phyloP scores from a whole-genome alignment of 2,888 invertebrate species.

The Polydrusus pterygomalis region DNA sequence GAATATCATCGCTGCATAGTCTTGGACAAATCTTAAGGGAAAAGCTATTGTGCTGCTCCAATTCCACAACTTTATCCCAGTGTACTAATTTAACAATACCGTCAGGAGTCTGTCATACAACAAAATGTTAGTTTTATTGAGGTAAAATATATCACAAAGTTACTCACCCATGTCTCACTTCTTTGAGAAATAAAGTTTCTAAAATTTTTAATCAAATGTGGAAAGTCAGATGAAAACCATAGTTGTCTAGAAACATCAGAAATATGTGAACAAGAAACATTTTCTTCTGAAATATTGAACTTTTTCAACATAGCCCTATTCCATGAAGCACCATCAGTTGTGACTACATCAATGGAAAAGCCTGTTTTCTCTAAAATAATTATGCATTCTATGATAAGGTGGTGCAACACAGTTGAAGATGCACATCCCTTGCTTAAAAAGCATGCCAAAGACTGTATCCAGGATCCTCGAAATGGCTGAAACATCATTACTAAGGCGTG shows the following conservation, averaged over 20 bases:
- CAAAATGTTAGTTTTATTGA: background rate
- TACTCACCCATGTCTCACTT: background rate
- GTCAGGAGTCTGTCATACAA: slow-evolving; percentile 30
- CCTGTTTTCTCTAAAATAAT: slow-evolving; percentile 52
- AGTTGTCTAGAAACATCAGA: slow-evolving; percentile 41
- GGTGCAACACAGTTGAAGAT: background rate
- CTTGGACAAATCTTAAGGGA: slow-evolving; percentile 28
- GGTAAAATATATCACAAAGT: background rate
- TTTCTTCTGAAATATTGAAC: slow-evolving; percentile 39
- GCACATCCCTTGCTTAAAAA: slow-evolving; percentile 6
- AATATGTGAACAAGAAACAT: slow-evolving; percentile 44
- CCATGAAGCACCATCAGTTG: slow-evolving; percentile 54
- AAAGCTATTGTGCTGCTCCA: slow-evolving; percentile 16
- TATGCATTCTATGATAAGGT: slow-evolving; percentile 40
- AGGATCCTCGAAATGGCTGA: background rate
- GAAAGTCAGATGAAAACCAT: slow-evolving; percentile 52
- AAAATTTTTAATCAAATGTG: slow-evolving; percentile 16
- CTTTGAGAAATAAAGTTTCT: background rate
- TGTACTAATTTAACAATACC: slow-evolving; percentile 29
- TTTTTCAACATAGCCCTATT: slow-evolving; percentile 56
- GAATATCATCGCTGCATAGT: slow-evolving; percentile 27
- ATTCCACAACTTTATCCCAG: slow-evolving; percentile 29
- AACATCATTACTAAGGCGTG: background rate
- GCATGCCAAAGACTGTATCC: background rate
- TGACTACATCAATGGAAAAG: slow-evolving; percentile 52